phyloP scores from a whole-genome alignment of 2,113 vertebrate species.

The Thunnus thynnus region DNA sequence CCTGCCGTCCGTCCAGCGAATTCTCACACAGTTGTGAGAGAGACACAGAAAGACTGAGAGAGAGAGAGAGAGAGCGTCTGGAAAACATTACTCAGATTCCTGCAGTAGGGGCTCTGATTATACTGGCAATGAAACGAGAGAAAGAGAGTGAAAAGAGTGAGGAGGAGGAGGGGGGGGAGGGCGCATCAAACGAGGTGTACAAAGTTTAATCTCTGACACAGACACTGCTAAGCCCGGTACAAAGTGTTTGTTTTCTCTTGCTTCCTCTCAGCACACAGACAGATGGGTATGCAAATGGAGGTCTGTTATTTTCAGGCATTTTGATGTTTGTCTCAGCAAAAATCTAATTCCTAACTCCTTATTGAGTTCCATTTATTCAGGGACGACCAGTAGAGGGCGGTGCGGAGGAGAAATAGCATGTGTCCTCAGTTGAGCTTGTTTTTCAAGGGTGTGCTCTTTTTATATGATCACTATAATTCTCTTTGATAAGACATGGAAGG shows the following conservation, averaged over 20 bases:
- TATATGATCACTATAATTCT: background rate
- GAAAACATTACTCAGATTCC: conserved; percentile 83
- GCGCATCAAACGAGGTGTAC: conserved; percentile 19
- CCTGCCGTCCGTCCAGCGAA: conserved; percentile 36
- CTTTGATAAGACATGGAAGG: background rate
- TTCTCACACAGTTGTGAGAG: conserved; percentile 46
- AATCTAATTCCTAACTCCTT: background rate
- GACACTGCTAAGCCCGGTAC: background rate
- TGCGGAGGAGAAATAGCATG: background rate
- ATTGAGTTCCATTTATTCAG: conserved; percentile 3
- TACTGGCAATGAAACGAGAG: conserved; percentile 42
- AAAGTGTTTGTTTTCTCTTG: conserved; percentile 12
- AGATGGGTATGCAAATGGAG: background rate
- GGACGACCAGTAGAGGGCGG: conserved; percentile 64
- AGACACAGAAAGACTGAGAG: conserved; percentile 1
- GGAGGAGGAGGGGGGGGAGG: background rate
- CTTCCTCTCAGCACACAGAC: background rate
- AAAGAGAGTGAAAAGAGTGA: conserved; percentile 1
- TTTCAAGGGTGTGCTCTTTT: background rate
- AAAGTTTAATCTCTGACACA: conserved; percentile 27
- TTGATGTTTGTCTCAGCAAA: conserved; percentile 28
- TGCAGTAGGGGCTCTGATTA: conserved; percentile 71
- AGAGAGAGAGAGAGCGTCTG: conserved; percentile 64
- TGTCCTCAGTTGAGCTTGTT: background rate
- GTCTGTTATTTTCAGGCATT: conserved; percentile 24